Conservation (phyloP, 2,113 vertebrate genomes). For the Oxyruncus cristatus region DNA sequence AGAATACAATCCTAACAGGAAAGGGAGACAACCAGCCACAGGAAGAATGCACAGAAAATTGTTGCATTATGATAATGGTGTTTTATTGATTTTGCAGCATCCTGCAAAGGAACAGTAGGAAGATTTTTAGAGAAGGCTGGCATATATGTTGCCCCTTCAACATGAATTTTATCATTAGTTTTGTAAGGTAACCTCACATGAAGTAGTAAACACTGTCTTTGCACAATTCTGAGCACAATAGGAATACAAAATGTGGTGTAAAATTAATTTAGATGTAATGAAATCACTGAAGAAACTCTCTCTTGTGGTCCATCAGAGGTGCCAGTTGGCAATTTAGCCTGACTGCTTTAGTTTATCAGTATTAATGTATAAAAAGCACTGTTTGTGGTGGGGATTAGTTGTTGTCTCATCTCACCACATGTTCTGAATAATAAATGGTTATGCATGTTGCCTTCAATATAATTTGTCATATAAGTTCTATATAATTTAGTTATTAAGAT, state of each 20-base stretch:
- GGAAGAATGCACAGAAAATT: constrained; percentile 5
- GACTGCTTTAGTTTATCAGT: neutral
- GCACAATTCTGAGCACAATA: neutral
- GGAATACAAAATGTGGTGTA: neutral
- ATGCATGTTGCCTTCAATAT: neutral
- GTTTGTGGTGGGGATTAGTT: constrained; percentile 5
- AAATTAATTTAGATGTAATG: constrained; percentile 2
- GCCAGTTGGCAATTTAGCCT: neutral
- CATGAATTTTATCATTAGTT: neutral
- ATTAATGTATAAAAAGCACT: neutral
- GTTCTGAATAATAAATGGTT: constrained; percentile 36
- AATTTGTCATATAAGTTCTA: constrained; percentile 26
- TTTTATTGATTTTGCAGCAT: constrained; percentile 36
- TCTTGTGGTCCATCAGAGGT: neutral
- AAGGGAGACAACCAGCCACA: neutral
- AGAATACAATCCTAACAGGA: neutral
- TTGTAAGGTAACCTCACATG: neutral
- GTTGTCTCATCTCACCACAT: neutral
- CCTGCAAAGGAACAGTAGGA: neutral
- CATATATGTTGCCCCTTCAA: neutral
- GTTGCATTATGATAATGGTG: constrained; percentile 36
- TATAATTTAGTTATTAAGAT: constrained; percentile 38
- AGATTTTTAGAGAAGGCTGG: neutral
- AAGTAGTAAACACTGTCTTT: neutral
- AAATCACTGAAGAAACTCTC: neutral